Percentiles rank a stretch among this genome's conserved stretches.
Evolutionary conservation across 2,797 vertebrate genomes (phyloP).

Genomic region (Psittacula derbiana): DNA sequence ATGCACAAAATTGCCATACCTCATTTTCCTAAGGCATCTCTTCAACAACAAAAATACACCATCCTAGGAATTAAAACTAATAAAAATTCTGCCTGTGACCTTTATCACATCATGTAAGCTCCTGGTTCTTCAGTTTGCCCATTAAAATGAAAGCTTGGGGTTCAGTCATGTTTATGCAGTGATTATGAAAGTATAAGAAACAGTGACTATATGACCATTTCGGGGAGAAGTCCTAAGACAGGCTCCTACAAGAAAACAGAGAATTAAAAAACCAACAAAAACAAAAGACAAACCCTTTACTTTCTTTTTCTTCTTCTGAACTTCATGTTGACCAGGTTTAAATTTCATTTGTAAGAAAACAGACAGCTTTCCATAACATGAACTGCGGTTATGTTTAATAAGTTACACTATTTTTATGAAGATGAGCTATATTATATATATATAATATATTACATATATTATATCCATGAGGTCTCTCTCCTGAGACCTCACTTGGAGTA

Average conservation of each 20-base stretch:
- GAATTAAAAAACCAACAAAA: no score
- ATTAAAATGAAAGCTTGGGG: background rate
- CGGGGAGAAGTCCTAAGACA: background rate
- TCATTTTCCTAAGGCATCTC: background rate
- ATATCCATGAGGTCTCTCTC: no score
- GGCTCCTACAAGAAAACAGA: background rate
- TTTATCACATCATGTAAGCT: background rate
- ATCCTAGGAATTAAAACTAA: background rate
- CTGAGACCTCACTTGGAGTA: no score
- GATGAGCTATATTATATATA: background rate
- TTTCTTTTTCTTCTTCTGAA: background rate
- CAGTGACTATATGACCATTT: background rate
- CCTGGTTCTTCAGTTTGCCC: background rate
- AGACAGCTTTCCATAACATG: background rate
- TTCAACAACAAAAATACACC: background rate
- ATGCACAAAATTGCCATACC: background rate
- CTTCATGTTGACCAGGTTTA: background rate
- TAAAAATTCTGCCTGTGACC: background rate
- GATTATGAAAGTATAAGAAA: background rate
- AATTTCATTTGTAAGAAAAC: background rate
- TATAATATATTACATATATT: no score
- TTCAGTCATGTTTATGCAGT: background rate
- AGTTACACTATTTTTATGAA: background rate
- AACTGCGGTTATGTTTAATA: background rate
- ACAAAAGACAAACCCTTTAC: background rate